A percentile compares a stretch with the other conserved stretches of the same genome.
Evolutionary conservation across 2,888 invertebrate species (phyloP).

Genomic region (Stratiomys singularior): DNA sequence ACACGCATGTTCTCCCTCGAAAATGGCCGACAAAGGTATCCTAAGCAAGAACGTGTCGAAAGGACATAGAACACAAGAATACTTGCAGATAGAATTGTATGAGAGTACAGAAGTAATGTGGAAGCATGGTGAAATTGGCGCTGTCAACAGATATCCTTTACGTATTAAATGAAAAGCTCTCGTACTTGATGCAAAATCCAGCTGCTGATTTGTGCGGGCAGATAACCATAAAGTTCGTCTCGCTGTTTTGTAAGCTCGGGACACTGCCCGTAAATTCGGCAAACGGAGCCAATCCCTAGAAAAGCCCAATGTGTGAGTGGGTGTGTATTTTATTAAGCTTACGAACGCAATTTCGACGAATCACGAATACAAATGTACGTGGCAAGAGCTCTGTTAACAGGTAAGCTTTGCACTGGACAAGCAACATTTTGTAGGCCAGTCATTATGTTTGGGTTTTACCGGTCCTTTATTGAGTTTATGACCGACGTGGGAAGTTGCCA

Average conservation of each 20-base stretch:
- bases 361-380: slow-evolving; percentile 2
- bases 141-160: slow-evolving; percentile 25
- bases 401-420: slow-evolving; percentile 35
- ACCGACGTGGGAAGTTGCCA: slow-evolving; percentile 12
- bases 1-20: slow-evolving; percentile 35
- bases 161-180: slow-evolving; percentile 15
- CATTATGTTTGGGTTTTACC: slow-evolving; percentile 44
- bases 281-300: slow-evolving; percentile 29
- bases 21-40: slow-evolving; percentile 25
- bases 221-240: slow-evolving; percentile 21
- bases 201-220: neutral
- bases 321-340: neutral
- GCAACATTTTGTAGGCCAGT: slow-evolving; percentile 31
- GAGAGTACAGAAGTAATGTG: neutral
- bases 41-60: neutral
- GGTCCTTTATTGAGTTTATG: slow-evolving; percentile 35
- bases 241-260: neutral
- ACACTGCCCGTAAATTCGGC: slow-evolving; percentile 22
- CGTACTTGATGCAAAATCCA: slow-evolving; percentile 10
- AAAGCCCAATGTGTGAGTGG: slow-evolving; percentile 11
- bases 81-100: neutral
- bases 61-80: neutral
- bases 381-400: slow-evolving; percentile 25
- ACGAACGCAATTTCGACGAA: neutral
- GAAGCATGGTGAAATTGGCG: neutral